Conservation (phyloP, 2,113 vertebrate genomes). For the Melanostigma gelatinosum region DNA sequence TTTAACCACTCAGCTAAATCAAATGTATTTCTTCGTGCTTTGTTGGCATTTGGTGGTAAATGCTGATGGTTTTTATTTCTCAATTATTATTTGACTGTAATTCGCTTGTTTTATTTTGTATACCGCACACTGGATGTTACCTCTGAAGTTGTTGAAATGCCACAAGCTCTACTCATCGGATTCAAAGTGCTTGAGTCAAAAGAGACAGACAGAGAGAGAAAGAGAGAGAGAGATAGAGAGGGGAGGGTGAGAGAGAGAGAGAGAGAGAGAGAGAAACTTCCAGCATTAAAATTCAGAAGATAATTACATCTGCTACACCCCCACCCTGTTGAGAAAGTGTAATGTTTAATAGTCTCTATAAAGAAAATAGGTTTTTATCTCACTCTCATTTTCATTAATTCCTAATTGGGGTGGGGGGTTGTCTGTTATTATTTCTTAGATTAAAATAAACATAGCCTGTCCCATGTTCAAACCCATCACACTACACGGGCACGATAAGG, state of each 20-base stretch:
- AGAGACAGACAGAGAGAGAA: conserved; percentile 58
- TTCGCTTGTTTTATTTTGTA: conserved; percentile 47
- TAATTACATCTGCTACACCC: conserved; percentile 86
- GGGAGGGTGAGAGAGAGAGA: conserved; percentile 32
- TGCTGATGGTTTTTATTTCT: conserved; percentile 54
- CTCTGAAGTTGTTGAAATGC: conserved; percentile 75
- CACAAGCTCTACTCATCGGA: conserved; percentile 80
- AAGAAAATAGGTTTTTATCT: conserved; percentile 89
- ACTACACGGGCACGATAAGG: conserved; percentile 86
- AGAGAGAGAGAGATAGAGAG: conserved; percentile 51
- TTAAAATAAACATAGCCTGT: conserved; percentile 89
- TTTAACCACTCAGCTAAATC: conserved; percentile 62
- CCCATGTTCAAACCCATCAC: conserved; percentile 88
- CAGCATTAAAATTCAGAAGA: conserved; percentile 87
- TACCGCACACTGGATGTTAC: conserved; percentile 60
- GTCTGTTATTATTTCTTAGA: conserved; percentile 90
- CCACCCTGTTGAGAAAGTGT: conserved; percentile 86
- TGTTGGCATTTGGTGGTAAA: conserved; percentile 51
- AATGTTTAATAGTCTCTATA: conserved; percentile 89
- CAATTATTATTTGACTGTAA: conserved; percentile 52
- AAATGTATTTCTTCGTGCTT: conserved; percentile 52
- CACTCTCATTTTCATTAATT: conserved; percentile 89
- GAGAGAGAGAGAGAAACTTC: conserved; percentile 74
- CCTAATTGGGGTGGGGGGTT: conserved; percentile 89
- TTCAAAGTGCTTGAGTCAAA: conserved; percentile 82